These are phyloP conservation scores for Leguminivora glycinivorella DNA, from an alignment of 1,140 invertebrate species.

Conservation along the genomic window DNA sequence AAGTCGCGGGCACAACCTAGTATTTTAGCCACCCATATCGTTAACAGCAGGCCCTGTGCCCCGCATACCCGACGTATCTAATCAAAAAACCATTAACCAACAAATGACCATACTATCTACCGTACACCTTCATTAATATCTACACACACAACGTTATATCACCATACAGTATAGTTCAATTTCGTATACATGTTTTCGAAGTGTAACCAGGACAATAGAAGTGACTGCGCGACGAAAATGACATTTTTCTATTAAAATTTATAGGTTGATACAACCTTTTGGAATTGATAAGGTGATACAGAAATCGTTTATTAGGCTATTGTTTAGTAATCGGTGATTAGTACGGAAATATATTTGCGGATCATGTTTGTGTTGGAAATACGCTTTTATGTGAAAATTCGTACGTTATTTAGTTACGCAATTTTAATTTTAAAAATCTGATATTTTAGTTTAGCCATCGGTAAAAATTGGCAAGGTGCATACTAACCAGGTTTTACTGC, in stretches of 20 bases:
- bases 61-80: conserved; percentile 14
- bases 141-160: neutral
- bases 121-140: neutral
- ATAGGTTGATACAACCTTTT: neutral
- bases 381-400: neutral
- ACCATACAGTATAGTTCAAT: neutral
- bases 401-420: too few relatives aligned
- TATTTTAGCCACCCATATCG: too few relatives aligned
- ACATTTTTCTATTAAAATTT: neutral
- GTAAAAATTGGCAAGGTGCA: too few relatives aligned
- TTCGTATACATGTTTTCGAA: neutral
- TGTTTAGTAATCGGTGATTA: neutral
- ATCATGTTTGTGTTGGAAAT: neutral
- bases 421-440: too few relatives aligned
- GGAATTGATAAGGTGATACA: neutral
- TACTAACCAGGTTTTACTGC: too few relatives aligned
- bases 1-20: too few relatives aligned
- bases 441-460: too few relatives aligned
- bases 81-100: conserved; percentile 19
- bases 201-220: neutral
- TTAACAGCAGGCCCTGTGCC: neutral
- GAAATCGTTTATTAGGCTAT: neutral
- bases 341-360: neutral
- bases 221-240: neutral
- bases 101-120: neutral